Conservation (phyloP, 2,113 vertebrate species). For the Empidonax alnorum region DNA sequence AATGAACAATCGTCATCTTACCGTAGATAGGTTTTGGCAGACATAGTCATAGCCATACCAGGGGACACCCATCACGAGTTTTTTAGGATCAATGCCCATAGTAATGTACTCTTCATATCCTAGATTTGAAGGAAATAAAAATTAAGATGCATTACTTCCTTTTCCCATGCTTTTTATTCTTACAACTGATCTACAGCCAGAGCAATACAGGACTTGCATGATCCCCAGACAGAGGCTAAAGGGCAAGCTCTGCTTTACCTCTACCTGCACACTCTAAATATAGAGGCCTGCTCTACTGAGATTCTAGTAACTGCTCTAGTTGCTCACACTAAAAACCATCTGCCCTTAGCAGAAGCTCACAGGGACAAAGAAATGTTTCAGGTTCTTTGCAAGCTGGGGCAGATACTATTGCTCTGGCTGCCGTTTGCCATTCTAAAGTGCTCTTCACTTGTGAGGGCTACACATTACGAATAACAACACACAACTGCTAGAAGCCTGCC, state of each 20-base stretch:
- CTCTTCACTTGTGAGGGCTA: neutral
- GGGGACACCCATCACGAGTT: slow-evolving; percentile 94
- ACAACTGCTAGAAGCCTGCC: neutral
- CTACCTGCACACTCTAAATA: neutral
- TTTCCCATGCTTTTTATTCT: neutral
- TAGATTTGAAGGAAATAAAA: slow-evolving; percentile 65
- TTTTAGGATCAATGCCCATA: slow-evolving; percentile 85
- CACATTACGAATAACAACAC: neutral
- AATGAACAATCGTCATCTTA: slow-evolving; percentile 61
- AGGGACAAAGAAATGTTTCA: neutral
- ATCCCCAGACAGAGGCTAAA: neutral
- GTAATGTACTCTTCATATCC: slow-evolving; percentile 86
- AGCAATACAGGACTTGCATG: neutral
- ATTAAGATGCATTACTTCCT: neutral
- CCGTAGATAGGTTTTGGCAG: slow-evolving; percentile 85
- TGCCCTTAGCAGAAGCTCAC: neutral
- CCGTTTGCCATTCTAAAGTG: fast-evolving
- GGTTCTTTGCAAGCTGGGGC: neutral
- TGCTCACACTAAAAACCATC: neutral
- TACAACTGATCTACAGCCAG: neutral
- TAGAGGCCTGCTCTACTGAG: neutral
- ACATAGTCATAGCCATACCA: slow-evolving; percentile 98
- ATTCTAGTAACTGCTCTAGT: neutral
- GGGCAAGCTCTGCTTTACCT: neutral
- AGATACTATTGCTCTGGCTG: neutral